Percentiles rank a stretch among this genome's conserved stretches.
Conservation (phyloP, 2,113 vertebrate genomes). For the Marmota monax region DNA sequence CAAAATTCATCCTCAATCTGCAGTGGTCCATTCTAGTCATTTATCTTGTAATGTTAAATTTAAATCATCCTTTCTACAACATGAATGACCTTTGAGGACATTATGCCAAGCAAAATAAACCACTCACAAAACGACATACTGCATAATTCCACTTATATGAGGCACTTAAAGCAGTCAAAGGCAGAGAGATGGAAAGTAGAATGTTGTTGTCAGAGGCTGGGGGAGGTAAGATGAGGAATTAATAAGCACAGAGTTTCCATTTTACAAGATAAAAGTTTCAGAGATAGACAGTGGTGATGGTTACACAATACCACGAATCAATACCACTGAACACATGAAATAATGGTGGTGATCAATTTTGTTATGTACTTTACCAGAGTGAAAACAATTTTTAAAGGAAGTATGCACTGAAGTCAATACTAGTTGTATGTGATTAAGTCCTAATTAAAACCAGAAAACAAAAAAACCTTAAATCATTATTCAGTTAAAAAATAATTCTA, state of each 20-base stretch:
- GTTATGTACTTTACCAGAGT: not conserved
- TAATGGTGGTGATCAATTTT: not conserved
- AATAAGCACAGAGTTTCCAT: not conserved
- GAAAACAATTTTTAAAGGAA: not conserved
- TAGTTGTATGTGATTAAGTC: not conserved
- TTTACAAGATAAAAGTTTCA: not conserved
- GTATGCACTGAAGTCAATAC: not conserved
- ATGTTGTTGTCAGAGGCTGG: not conserved
- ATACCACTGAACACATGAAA: not conserved
- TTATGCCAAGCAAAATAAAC: not conserved
- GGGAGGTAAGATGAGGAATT: not conserved
- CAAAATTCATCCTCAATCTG: not conserved
- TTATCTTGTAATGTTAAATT: not conserved
- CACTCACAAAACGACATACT: not conserved
- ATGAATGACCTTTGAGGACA: not conserved
- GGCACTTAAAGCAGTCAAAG: not conserved
- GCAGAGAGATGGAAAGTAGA: not conserved
- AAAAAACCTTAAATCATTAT: not conserved
- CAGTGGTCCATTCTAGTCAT: not conserved
- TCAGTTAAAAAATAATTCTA: constrained; percentile 21
- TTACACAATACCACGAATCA: not conserved
- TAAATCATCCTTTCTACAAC: not conserved
- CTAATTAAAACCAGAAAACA: not conserved
- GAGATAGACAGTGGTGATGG: not conserved
- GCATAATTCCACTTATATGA: not conserved